Conservation (phyloP, 2,888 invertebrate species). For the Aporophyla lueneburgensis region DNA sequence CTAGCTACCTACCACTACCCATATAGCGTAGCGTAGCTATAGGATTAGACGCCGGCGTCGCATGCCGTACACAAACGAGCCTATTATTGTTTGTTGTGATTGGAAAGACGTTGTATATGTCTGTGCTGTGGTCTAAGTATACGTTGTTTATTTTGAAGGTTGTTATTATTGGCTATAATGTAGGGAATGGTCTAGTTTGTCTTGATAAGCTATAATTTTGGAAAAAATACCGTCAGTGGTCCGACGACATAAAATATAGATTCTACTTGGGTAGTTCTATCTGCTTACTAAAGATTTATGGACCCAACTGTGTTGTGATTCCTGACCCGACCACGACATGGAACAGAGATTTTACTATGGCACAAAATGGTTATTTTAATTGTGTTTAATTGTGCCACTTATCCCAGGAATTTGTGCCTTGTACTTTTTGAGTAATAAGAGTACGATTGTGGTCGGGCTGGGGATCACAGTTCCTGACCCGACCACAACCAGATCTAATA, state of each 20-base stretch:
- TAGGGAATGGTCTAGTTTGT: neutral
- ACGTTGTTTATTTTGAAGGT: constrained; percentile 4
- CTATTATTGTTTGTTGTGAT: constrained; percentile 40
- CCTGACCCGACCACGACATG: too few species aligned
- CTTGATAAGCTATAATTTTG: neutral
- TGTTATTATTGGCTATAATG: constrained; percentile 16
- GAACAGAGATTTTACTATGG: too few species aligned
- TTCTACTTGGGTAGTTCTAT: neutral
- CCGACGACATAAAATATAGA: neutral
- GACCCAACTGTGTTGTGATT: too few species aligned
- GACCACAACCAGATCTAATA: too few species aligned
- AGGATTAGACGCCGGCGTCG: constrained; percentile 16
- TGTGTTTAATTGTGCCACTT: too few species aligned
- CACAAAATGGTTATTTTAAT: too few species aligned
- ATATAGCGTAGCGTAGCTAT: neutral
- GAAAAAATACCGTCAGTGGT: neutral
- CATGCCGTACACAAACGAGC: constrained; percentile 17
- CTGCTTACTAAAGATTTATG: neutral
- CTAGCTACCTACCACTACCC: neutral
- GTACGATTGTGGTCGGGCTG: too few species aligned
- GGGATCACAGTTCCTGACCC: too few species aligned
- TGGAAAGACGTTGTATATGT: constrained; percentile 9
- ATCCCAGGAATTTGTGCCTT: too few species aligned
- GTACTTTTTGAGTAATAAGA: too few species aligned
- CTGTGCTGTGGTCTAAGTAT: neutral